Percentiles rank a stretch among this genome's conserved stretches.
Conservation (phyloP, 2,113 vertebrate species). For the Protobothrops mucrosquamatus region DNA sequence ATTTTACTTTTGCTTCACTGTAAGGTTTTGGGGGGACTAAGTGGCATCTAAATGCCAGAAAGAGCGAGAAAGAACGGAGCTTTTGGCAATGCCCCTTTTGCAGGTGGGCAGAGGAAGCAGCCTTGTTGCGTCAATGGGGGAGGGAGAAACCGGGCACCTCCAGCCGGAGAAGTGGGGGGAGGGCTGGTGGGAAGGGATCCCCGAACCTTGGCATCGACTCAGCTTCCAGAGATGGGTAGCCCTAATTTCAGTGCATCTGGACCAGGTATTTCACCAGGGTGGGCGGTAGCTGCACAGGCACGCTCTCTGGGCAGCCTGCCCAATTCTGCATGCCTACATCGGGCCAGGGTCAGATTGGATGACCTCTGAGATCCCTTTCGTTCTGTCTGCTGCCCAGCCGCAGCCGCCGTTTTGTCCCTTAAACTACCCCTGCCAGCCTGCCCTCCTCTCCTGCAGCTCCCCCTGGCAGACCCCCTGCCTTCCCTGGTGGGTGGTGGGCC, state of each 20-base stretch:
- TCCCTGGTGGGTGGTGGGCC: not conserved
- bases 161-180: not conserved
- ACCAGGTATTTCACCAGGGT: not conserved
- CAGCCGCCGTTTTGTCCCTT: not conserved
- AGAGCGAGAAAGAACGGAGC: not conserved
- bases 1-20: not conserved
- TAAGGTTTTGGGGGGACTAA: not conserved
- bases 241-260: not conserved
- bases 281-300: not conserved
- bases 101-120: not conserved
- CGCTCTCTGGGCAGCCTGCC: not conserved
- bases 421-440: not conserved
- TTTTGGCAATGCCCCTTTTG: not conserved
- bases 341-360: not conserved
- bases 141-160: not conserved
- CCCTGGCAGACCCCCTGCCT: not conserved
- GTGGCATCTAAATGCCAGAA: not conserved
- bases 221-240: not conserved
- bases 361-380: not conserved
- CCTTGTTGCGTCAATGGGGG: not conserved
- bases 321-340: not conserved
- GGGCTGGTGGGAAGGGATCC: not conserved
- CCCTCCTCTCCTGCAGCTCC: not conserved
- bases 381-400: not conserved
- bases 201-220: not conserved